Conservation (phyloP, 2,113 vertebrate genomes). For the Lophius piscatorius region DNA sequence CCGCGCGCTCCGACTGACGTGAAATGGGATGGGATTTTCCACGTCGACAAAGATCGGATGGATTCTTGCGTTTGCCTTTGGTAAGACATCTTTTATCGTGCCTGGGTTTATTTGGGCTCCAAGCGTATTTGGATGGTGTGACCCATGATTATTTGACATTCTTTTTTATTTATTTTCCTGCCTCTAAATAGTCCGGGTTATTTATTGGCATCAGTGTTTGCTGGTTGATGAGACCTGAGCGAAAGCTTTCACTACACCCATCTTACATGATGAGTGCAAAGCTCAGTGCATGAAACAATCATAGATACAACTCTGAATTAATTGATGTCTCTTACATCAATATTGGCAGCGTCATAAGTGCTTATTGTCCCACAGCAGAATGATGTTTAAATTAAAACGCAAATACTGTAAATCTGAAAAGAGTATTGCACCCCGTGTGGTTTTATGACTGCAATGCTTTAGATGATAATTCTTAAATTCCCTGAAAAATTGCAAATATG, state of each 20-base stretch:
- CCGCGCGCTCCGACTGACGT: slow-evolving; percentile 56
- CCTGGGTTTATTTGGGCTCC: neutral
- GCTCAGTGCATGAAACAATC: neutral
- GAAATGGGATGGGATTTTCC: slow-evolving; percentile 77
- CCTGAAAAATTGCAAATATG: neutral
- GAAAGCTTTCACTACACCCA: slow-evolving; percentile 29
- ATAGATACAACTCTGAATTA: neutral
- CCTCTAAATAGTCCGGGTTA: no score
- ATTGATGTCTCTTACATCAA: neutral
- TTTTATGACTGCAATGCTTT: slow-evolving; percentile 16
- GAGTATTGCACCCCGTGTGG: slow-evolving; percentile 1
- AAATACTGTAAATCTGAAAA: neutral
- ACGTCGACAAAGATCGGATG: slow-evolving; percentile 70
- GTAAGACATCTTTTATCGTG: slow-evolving; percentile 47
- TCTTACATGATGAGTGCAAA: slow-evolving; percentile 20
- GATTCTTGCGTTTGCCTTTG: slow-evolving; percentile 63
- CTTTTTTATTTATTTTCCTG: no score
- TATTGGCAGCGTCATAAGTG: neutral
- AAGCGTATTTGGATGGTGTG: slow-evolving; percentile 3
- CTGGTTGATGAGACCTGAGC: slow-evolving; percentile 28
- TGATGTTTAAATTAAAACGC: no score
- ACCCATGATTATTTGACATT: neutral
- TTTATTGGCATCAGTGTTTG: no score
- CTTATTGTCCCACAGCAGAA: no score
- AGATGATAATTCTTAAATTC: neutral